Evolutionary conservation across 2,113 vertebrate species (phyloP).

Genomic region (Paraplagusia blochii): DNA sequence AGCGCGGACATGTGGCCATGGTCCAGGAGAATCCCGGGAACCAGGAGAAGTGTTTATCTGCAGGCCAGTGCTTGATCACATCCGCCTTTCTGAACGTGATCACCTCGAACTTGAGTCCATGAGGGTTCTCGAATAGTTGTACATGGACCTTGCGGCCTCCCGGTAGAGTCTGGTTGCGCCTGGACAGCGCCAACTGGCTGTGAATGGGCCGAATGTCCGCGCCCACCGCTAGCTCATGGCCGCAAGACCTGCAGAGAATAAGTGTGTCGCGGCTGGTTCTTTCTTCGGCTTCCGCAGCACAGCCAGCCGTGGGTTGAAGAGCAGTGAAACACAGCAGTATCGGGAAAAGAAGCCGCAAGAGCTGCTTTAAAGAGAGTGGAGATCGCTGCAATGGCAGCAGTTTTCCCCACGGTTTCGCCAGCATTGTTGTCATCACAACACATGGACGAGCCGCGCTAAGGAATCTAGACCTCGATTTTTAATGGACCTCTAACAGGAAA

Average conservation of each 20-base stretch:
- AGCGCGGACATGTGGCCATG: slow-evolving; percentile 56
- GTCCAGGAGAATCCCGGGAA: slow-evolving; percentile 60
- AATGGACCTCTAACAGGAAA: too few relatives aligned
- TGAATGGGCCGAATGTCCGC: slow-evolving; percentile 46
- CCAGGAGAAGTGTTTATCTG: slow-evolving; percentile 58
- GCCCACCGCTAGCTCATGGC: slow-evolving; percentile 51
- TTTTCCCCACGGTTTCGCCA: not conserved
- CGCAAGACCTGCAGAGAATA: slow-evolving; percentile 51
- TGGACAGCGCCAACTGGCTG: slow-evolving; percentile 61
- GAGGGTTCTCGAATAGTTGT: slow-evolving; percentile 69
- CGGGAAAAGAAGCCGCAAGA: too few relatives aligned
- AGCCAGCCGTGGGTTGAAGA: slow-evolving; percentile 19
- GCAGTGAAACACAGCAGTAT: too few relatives aligned
- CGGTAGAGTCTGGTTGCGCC: slow-evolving; percentile 43
- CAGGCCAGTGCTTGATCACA: slow-evolving; percentile 66
- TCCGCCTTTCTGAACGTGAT: slow-evolving; percentile 63
- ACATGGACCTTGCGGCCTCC: slow-evolving; percentile 33
- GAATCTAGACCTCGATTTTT: not conserved
- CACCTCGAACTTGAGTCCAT: slow-evolving; percentile 69
- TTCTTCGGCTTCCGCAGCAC: slow-evolving; percentile 4
- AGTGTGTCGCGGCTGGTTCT: slow-evolving; percentile 17
- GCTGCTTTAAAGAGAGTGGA: too few relatives aligned
- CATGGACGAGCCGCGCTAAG: slow-evolving; percentile 3
- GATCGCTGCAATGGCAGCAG: too few relatives aligned
- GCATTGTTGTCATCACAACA: not conserved